A percentile compares a stretch with the other conserved stretches of the same genome.
phyloP scores from a whole-genome alignment of 2,888 invertebrate genomes.

The Furcula furcula region DNA sequence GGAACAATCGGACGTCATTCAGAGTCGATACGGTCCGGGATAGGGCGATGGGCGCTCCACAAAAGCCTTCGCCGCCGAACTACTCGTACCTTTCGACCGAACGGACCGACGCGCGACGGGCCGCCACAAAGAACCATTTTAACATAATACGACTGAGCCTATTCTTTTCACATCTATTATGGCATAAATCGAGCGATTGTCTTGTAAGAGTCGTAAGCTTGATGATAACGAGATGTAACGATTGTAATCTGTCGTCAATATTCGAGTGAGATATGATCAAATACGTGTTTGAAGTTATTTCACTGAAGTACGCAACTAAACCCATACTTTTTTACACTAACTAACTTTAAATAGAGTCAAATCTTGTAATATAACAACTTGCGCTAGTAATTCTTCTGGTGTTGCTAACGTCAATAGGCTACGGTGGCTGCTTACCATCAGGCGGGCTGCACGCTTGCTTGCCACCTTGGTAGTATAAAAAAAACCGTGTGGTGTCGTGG shows the following conservation, averaged over 20 bases:
- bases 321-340: no score
- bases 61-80: slow-evolving; percentile 3
- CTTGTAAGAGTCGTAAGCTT: slow-evolving; percentile 54
- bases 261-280: background rate
- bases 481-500: no score
- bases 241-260: slow-evolving; percentile 29
- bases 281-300: background rate
- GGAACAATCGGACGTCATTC: slow-evolving; percentile 72
- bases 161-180: slow-evolving; percentile 51
- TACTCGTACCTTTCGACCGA: background rate
- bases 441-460: no score
- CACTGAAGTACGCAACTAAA: no score
- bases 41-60: background rate
- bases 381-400: no score
- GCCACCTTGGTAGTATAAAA: no score
- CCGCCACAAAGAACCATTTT: slow-evolving; percentile 64
- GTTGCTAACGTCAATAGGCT: no score
- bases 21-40: slow-evolving; percentile 39
- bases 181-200: slow-evolving; percentile 51
- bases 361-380: no score
- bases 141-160: slow-evolving; percentile 63
- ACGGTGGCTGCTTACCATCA: no score
- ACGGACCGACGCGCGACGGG: slow-evolving; percentile 30
- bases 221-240: slow-evolving; percentile 42
- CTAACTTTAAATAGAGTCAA: no score